Conservation (phyloP, 2,888 invertebrate species). For the Tridacna gigas region DNA sequence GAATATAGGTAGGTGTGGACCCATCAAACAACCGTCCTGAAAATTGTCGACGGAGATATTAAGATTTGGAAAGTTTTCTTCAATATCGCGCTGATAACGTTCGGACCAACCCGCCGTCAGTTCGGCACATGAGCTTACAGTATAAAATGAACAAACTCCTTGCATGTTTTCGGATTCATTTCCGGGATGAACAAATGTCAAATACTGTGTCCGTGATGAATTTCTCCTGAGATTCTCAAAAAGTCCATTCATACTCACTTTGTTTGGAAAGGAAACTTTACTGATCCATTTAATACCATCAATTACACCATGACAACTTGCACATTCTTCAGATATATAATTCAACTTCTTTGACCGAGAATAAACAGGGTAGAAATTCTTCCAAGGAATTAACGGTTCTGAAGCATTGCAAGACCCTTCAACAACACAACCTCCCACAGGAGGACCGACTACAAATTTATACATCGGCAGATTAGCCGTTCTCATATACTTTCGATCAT, state of each 20-base stretch:
- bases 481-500: neutral
- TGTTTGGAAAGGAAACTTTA: neutral
- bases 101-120: neutral
- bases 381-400: neutral
- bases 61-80: neutral
- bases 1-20: neutral
- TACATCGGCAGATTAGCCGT: neutral
- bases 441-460: neutral
- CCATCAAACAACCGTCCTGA: neutral
- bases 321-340: conserved; percentile 13
- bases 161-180: neutral
- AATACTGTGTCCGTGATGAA: too few species aligned
- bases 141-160: neutral
- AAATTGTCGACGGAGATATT: neutral
- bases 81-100: neutral
- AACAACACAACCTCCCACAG: neutral
- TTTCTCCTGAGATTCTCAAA: neutral
- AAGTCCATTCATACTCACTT: neutral
- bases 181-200: neutral
- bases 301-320: conserved; percentile 3
- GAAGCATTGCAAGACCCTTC: neutral
- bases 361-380: neutral
- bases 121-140: neutral
- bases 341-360: neutral
- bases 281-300: neutral